Evolutionary conservation across 1,140 invertebrate genomes (phyloP).

Genomic region (Geopemphigus sp.): DNA sequence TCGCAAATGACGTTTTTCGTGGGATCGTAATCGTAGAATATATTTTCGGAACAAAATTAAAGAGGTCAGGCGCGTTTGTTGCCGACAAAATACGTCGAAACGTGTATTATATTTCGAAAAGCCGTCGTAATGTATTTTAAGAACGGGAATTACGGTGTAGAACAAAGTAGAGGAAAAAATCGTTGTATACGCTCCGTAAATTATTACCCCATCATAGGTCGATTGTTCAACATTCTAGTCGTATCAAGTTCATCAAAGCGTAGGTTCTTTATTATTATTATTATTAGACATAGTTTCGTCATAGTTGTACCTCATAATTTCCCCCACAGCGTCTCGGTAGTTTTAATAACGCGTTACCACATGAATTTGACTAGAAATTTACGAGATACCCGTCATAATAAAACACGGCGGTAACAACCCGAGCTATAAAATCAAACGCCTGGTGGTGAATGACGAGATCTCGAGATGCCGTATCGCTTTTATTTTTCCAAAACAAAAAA

Average conservation of each 20-base stretch:
- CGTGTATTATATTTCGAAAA: no score
- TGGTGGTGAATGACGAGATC: not conserved
- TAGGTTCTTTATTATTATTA: not conserved
- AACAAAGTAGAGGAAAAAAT: no score
- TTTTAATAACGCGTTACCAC: slow-evolving; percentile 9
- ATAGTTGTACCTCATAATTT: no score
- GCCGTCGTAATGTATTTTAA: no score
- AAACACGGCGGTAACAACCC: not conserved
- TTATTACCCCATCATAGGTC: not conserved
- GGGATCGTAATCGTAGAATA: no score
- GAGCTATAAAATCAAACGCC: slow-evolving; percentile 2
- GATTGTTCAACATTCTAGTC: not conserved
- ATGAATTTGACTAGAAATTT: slow-evolving; percentile 3
- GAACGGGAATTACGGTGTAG: no score
- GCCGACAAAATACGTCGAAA: not conserved
- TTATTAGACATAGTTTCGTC: no score
- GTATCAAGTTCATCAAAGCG: not conserved
- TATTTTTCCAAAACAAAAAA: not conserved
- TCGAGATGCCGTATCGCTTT: not conserved
- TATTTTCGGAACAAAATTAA: no score
- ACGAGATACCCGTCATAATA: not conserved
- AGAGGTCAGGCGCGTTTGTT: no score
- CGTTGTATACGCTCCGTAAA: no score
- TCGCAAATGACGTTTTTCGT: no score
- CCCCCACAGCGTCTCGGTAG: not conserved